Evolutionary conservation across 2,888 invertebrate genomes (phyloP), one percentile per base, ranked within the genome.

Genomic region (Odontomyia ornata): DNA sequence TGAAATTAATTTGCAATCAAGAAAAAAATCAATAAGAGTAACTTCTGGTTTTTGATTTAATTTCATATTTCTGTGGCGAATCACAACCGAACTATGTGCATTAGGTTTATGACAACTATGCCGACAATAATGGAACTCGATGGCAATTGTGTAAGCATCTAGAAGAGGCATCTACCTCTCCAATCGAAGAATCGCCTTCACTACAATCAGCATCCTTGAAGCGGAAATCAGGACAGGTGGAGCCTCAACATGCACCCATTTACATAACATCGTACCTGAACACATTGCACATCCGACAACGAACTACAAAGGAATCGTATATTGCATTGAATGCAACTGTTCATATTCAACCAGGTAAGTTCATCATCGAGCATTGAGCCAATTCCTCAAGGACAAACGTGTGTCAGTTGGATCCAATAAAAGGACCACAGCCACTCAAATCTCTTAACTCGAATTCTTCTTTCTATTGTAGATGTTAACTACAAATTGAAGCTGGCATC

Each of bases 211-310:
- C 76, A 77, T 52, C 75, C 77, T 82, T 86, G 88, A 2, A 91
- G 76, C 90, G 92, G 82, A 89, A 89, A 80, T 65, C 79, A 79
- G 67, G 71, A 64, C 75, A 60, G 25, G 64, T 75, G 75, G 77
- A 76, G 71, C 65, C 79, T 80, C 80, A 80, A 43, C 79, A 79
- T 73, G 84, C 88, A 1, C 88, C 89, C 0, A 86, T 90, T 75
- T 88, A 91, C 78, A 91, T 93, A 82, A 90, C 90, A 80, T 93
- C 93, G 0, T 92, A 91, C 83, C 87, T 93, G 13, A 91, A 93
- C 85, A 89, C 91, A 0, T 84, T 93, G 78, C 88, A 89, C 78
- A 85, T 93, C 75, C 88, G 90, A 43, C 91, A 91, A 82, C 85
- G 84, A 80, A 85, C 84, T 36, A 80, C 81, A 76, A 84, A 85